Evolutionary conservation across 2,888 invertebrate genomes (phyloP).

Genomic region (Pristionchus exspectatus): DNA sequence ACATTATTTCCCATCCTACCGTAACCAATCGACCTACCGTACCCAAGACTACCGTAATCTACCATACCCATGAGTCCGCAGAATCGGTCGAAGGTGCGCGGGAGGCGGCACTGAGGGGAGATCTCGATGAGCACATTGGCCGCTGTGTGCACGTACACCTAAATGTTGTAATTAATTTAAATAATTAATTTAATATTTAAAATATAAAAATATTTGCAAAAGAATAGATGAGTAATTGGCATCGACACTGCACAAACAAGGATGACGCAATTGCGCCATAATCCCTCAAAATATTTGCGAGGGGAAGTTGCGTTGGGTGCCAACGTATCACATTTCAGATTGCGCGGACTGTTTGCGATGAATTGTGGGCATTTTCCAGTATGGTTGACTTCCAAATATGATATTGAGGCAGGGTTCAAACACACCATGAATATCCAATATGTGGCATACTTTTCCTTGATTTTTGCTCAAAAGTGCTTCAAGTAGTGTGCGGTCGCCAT

Average conservation of each 20-base stretch:
- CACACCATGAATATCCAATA: no score
- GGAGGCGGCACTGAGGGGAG: conserved; percentile 93
- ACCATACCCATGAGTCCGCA: conserved; percentile 92
- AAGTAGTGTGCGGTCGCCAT: no score
- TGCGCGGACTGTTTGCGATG: background rate
- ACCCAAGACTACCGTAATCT: background rate
- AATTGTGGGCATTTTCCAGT: no score
- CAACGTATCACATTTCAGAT: background rate
- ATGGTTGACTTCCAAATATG: no score
- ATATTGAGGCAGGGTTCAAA: no score
- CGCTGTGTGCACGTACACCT: conserved; percentile 82
- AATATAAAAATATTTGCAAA: background rate
- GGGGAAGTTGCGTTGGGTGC: background rate
- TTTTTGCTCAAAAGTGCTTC: no score
- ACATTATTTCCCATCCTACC: background rate
- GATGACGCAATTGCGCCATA: background rate
- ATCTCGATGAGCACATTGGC: conserved; percentile 82
- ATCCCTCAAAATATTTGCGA: background rate
- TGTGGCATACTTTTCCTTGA: no score
- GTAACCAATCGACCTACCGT: background rate
- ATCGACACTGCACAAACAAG: background rate
- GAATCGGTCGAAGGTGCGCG: conserved; percentile 96
- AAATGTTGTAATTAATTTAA: background rate
- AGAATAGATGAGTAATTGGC: background rate
- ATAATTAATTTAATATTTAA: background rate